These are phyloP conservation scores for Amblyopsis hoosieri DNA, from an alignment of 2,797 vertebrate genomes.

Conservation along the genomic window DNA sequence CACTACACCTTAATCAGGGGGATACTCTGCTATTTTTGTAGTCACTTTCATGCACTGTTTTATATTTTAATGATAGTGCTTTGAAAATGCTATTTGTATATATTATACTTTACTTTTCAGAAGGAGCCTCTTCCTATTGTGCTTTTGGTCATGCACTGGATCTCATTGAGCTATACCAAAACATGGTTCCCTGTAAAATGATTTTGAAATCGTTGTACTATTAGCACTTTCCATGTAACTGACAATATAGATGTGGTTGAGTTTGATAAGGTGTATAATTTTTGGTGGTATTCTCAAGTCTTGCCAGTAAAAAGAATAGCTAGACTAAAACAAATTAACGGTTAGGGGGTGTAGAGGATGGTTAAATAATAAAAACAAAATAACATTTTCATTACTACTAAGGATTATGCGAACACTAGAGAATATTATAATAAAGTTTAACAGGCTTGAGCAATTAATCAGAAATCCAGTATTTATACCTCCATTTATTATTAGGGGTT, in stretches of 20 bases:
- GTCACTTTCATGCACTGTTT: background rate
- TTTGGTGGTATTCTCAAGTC: no score
- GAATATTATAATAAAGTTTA: no score
- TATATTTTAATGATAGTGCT: background rate
- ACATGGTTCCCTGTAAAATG: background rate
- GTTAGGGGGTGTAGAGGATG: no score
- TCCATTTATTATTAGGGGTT: background rate
- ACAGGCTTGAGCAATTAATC: no score
- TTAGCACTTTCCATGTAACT: background rate
- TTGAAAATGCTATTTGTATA: background rate
- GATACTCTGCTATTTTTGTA: background rate
- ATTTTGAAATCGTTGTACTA: background rate
- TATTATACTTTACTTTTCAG: background rate
- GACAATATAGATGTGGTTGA: background rate
- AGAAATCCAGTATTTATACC: no score
- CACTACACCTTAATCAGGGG: background rate
- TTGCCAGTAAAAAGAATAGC: no score
- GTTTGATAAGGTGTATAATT: constrained; percentile 3
- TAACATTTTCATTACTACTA: no score
- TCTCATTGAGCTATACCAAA: background rate
- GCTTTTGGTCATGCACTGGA: background rate
- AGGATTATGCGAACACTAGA: no score
- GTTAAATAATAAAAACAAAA: no score
- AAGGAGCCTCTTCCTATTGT: constrained; percentile 16
- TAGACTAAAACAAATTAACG: no score